Conservation (phyloP, 2,797 vertebrate species). For the Orestias chungarensis region DNA sequence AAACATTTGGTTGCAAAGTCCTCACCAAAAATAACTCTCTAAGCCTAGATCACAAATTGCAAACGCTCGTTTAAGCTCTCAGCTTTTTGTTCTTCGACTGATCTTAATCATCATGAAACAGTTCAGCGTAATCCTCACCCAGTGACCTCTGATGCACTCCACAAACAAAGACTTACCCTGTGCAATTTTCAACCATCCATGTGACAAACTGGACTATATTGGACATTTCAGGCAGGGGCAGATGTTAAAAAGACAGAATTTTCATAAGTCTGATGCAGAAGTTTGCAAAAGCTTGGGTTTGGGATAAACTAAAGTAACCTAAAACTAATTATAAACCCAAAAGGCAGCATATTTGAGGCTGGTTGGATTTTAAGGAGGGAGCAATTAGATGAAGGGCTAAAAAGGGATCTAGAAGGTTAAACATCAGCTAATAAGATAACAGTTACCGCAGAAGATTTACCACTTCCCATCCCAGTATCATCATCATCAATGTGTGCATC, state of each 20-base stretch:
- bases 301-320: background rate
- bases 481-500: background rate
- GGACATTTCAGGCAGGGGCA: background rate
- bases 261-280: background rate
- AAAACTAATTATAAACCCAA: background rate
- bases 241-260: background rate
- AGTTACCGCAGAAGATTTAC: background rate
- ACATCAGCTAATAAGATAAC: background rate
- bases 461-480: background rate
- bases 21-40: background rate
- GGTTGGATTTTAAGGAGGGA: background rate
- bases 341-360: background rate
- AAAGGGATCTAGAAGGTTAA: background rate
- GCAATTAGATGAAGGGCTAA: background rate
- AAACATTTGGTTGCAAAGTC: background rate
- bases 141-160: background rate
- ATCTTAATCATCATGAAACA: slow-evolving; percentile 1
- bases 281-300: background rate
- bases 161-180: background rate
- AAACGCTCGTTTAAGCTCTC: slow-evolving; percentile 1
- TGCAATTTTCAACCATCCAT: background rate
- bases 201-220: too few relatives aligned
- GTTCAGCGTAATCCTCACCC: background rate
- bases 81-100: background rate
- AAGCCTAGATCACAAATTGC: background rate